Evolutionary conservation across 2,797 vertebrate species (phyloP).

Genomic region (Rachycentron canadum): DNA sequence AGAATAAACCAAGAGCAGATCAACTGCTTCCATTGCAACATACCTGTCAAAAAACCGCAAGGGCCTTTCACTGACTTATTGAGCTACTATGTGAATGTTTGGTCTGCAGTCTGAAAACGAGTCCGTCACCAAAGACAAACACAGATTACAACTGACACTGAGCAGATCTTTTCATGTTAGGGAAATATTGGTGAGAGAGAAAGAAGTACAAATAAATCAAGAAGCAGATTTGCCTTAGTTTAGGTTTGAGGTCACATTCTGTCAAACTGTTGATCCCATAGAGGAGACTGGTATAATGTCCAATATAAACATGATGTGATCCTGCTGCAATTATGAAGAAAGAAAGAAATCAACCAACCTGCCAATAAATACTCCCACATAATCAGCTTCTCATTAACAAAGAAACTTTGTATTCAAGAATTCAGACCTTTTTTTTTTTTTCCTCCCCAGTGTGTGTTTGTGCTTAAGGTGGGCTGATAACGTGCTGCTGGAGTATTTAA

Average conservation of each 20-base stretch:
- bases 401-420: slow-evolving; percentile 48
- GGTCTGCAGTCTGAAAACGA: slow-evolving; percentile 37
- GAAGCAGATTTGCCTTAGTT: slow-evolving; percentile 46
- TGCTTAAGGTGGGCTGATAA: slow-evolving; percentile 31
- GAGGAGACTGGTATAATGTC: slow-evolving; percentile 27
- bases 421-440: slow-evolving; percentile 14
- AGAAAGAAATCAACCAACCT: slow-evolving; percentile 34
- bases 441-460: not conserved
- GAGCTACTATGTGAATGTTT: slow-evolving; percentile 37
- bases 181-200: slow-evolving; percentile 21
- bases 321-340: slow-evolving; percentile 29
- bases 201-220: slow-evolving; percentile 42
- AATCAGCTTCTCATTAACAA: slow-evolving; percentile 72
- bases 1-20: slow-evolving; percentile 33
- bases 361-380: slow-evolving; percentile 47
- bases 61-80: slow-evolving; percentile 32
- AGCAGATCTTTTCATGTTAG: slow-evolving; percentile 55
- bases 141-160: slow-evolving; percentile 48
- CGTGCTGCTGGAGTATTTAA: slow-evolving; percentile 28
- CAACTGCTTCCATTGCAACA: slow-evolving; percentile 20
- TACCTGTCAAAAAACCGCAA: slow-evolving; percentile 35
- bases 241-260: slow-evolving; percentile 50
- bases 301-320: slow-evolving; percentile 49
- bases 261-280: slow-evolving; percentile 50
- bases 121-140: slow-evolving; percentile 57